Conservation (phyloP, 2,888 invertebrate species). For the Dendrolimus pini region DNA sequence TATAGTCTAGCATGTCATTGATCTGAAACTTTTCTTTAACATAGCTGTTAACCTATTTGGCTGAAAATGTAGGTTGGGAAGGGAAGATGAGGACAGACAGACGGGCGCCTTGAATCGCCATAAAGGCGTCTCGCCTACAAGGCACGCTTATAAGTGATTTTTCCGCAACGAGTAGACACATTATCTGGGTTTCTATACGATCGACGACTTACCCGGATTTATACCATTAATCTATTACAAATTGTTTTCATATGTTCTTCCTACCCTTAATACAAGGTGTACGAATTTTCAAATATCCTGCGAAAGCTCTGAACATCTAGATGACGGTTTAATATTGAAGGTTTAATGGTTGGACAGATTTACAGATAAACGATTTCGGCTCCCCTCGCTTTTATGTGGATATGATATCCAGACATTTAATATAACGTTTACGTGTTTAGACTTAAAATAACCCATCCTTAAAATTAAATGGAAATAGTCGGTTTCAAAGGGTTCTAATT, state of each 20-base stretch:
- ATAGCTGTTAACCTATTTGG: slow-evolving; percentile 34
- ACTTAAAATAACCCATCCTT: no score
- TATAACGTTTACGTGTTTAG: no score
- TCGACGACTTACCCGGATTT: background rate
- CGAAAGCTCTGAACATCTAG: background rate
- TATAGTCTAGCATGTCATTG: background rate
- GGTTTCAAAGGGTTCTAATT: no score
- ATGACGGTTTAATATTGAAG: no score
- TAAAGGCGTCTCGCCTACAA: slow-evolving; percentile 31
- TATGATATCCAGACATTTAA: no score
- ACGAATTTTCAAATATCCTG: slow-evolving; percentile 1
- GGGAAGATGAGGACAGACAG: slow-evolving; percentile 54
- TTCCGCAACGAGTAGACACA: background rate
- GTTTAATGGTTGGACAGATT: no score
- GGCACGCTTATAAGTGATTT: background rate
- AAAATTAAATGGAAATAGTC: no score
- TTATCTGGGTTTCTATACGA: background rate
- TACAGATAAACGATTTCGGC: no score
- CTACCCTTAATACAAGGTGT: no score
- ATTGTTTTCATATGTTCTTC: no score
- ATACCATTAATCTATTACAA: background rate
- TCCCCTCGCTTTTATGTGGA: no score
- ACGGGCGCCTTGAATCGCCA: slow-evolving; percentile 45
- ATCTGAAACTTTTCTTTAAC: background rate
- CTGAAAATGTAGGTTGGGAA: slow-evolving; percentile 30